phyloP scores from a whole-genome alignment of 2,888 invertebrate species.

The Spatulosminthurus flaviceps region DNA sequence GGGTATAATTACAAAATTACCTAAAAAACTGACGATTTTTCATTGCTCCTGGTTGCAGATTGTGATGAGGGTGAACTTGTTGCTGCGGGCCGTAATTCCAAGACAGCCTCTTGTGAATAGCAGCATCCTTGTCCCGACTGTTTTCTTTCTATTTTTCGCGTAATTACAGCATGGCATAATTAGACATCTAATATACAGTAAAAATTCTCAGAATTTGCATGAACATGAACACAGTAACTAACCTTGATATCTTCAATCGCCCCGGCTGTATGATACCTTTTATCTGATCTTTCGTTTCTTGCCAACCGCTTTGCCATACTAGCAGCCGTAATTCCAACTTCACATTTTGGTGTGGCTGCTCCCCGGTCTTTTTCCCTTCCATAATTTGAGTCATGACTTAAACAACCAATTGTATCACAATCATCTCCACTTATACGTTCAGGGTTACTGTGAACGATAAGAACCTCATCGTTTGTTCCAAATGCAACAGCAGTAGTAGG shows the following conservation, averaged over 20 bases:
- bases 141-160: slow-evolving; percentile 67
- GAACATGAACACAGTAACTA: slow-evolving; percentile 45
- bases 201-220: neutral
- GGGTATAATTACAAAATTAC: slow-evolving; percentile 43
- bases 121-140: slow-evolving; percentile 67
- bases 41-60: slow-evolving; percentile 50
- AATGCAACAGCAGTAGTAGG: neutral
- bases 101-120: slow-evolving; percentile 73
- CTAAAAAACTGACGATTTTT: slow-evolving; percentile 61
- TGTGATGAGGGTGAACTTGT: slow-evolving; percentile 58
- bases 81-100: slow-evolving; percentile 70
- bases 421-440: slow-evolving; percentile 47
- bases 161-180: neutral
- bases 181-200: neutral
- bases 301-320: slow-evolving; percentile 68
- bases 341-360: neutral
- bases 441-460: slow-evolving; percentile 54
- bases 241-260: slow-evolving; percentile 73
- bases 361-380: neutral
- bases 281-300: slow-evolving; percentile 67
- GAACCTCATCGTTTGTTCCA: slow-evolving; percentile 43
- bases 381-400: neutral
- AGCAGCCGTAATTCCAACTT: slow-evolving; percentile 21
- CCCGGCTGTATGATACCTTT: slow-evolving; percentile 75
- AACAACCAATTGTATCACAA: neutral